Percentiles rank a stretch among this genome's conserved stretches.
These are phyloP conservation scores for Drosophila limbata DNA, from an alignment of 2,888 invertebrate genomes.

Conservation along the genomic window DNA sequence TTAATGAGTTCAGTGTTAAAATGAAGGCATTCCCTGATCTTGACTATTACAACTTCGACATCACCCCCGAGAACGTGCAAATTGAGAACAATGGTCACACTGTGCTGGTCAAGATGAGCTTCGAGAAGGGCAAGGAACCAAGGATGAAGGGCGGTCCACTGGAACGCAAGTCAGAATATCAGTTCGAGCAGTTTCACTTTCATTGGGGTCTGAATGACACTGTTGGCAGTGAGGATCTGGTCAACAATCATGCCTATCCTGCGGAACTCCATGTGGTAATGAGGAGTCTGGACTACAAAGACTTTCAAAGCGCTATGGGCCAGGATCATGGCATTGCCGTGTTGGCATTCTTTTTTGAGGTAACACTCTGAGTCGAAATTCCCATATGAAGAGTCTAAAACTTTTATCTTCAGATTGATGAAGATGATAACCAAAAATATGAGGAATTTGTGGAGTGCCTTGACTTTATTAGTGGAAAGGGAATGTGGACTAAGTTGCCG, in stretches of 20 bases:
- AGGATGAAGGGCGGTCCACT: conserved; percentile 9
- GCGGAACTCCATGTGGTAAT: conserved; percentile 93
- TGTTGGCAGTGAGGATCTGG: conserved; percentile 89
- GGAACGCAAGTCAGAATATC: conserved; percentile 5
- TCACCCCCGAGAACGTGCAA: neutral
- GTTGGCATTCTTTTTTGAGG: conserved; percentile 15
- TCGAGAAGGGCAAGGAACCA: conserved; percentile 3
- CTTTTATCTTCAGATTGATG: conserved; percentile 90
- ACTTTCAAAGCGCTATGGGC: conserved; percentile 87
- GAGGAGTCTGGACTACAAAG: conserved; percentile 88
- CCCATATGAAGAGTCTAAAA: conserved; percentile 74
- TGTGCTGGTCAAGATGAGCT: conserved; percentile 19
- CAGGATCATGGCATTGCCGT: conserved; percentile 88
- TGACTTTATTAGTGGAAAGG: conserved; percentile 57
- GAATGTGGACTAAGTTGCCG: conserved; percentile 86
- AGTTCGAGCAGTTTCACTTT: conserved; percentile 89
- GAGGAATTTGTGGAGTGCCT: conserved; percentile 84
- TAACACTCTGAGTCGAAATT: neutral
- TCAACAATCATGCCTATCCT: conserved; percentile 87
- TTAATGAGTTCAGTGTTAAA: conserved; percentile 8
- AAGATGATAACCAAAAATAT: conserved; percentile 3
- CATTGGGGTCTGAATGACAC: conserved; percentile 92
- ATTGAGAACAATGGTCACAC: conserved; percentile 29
- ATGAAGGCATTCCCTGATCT: neutral
- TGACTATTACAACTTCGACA: neutral